Evolutionary conservation across 1,140 invertebrate genomes (phyloP).

Genomic region (Platorchestia sp.): DNA sequence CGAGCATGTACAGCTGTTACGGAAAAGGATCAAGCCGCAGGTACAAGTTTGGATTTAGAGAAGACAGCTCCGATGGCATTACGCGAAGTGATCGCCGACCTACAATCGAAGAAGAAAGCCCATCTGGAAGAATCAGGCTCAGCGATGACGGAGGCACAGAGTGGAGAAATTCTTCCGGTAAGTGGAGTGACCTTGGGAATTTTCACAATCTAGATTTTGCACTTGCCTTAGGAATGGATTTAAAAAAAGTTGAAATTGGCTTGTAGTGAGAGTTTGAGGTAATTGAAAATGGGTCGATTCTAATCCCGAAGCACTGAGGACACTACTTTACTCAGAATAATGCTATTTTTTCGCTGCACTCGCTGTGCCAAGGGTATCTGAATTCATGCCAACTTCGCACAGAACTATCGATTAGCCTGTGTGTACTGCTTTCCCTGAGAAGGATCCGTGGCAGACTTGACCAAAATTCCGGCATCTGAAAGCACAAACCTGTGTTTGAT

Average conservation of each 20-base stretch:
- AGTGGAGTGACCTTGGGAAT: neutral
- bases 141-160: neutral
- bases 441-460: no score
- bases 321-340: no score
- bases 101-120: slow-evolving; percentile 21
- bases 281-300: neutral
- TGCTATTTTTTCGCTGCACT: no score
- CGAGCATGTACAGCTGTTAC: neutral
- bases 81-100: neutral
- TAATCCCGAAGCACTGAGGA: no score
- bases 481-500: no score
- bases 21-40: slow-evolving; percentile 4
- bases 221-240: neutral
- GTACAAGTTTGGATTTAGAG: slow-evolving; percentile 32
- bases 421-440: no score
- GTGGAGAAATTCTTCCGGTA: neutral
- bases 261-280: neutral
- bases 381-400: no score
- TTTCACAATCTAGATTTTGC: neutral
- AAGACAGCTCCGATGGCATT: neutral
- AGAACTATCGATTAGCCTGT: no score
- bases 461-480: no score
- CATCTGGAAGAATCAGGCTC: neutral
- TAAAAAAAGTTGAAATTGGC: neutral
- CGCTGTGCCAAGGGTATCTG: neutral